Percentiles rank a stretch among this genome's conserved stretches.
Evolutionary conservation across 2,113 vertebrate species (phyloP).

Genomic region (Odontophorus gujanensis): DNA sequence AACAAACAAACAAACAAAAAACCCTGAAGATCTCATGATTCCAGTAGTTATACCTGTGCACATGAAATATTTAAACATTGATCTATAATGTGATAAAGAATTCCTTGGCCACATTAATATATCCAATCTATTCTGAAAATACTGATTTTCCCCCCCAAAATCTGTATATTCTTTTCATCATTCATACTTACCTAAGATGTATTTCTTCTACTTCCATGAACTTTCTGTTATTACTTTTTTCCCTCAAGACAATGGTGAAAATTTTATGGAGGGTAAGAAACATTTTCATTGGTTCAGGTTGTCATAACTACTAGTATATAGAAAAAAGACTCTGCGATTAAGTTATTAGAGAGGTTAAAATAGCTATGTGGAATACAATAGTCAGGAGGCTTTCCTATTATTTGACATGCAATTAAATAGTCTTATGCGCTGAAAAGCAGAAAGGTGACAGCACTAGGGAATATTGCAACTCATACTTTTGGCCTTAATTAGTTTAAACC

Average conservation of each 20-base stretch:
- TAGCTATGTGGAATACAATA: background rate
- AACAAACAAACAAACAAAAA: background rate
- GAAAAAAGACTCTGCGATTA: background rate
- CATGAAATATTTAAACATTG: background rate
- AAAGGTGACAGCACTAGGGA: background rate
- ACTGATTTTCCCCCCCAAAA: background rate
- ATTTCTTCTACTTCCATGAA: background rate
- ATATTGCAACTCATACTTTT: background rate
- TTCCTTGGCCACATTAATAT: background rate
- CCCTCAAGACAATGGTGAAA: background rate
- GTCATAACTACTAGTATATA: background rate
- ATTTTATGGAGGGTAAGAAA: background rate
- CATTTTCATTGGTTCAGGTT: background rate
- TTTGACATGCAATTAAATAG: slow-evolving; percentile 25
- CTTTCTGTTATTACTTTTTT: background rate
- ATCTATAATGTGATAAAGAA: background rate
- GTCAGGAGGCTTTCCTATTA: background rate
- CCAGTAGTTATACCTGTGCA: background rate
- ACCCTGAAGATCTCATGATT: background rate
- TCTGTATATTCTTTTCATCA: background rate
- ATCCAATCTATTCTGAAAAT: background rate
- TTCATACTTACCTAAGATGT: background rate
- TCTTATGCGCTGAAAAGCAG: background rate
- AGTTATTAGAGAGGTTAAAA: background rate
- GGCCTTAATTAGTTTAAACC: background rate